Conservation (phyloP, 1,140 invertebrate species). For the Mizuhopecten yessoensis region DNA sequence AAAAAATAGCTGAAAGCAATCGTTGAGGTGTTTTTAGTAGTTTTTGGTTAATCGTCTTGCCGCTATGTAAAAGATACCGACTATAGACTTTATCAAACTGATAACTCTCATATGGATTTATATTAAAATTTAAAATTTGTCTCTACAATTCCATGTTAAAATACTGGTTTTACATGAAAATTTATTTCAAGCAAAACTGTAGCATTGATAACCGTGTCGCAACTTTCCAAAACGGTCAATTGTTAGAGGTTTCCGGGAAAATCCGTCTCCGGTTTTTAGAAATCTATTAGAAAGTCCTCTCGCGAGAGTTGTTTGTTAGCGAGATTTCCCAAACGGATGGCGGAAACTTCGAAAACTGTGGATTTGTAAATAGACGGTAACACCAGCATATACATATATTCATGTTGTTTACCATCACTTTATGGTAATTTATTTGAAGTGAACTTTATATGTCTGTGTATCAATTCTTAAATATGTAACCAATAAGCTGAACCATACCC, state of each 20-base stretch:
- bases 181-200: too few species aligned
- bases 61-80: too few species aligned
- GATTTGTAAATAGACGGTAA: slow-evolving; percentile 39
- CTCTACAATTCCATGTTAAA: too few species aligned
- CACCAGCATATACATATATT: neutral
- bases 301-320: neutral
- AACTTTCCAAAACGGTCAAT: too few species aligned
- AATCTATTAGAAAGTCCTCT: neutral
- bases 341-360: slow-evolving; percentile 26
- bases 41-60: too few species aligned
- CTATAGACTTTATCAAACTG: too few species aligned
- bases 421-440: neutral
- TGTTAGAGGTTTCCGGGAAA: neutral
- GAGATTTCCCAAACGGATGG: slow-evolving; percentile 14
- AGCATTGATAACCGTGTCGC: too few species aligned
- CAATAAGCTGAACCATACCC: neutral
- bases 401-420: neutral
- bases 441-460: neutral
- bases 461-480: neutral
- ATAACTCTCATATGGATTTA: too few species aligned
- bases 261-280: neutral
- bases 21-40: too few species aligned
- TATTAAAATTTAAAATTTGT: too few species aligned
- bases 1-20: too few species aligned
- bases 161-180: too few species aligned